Evolutionary conservation across 2,797 vertebrate genomes (phyloP).

Genomic region (Nannoperca obscura): DNA sequence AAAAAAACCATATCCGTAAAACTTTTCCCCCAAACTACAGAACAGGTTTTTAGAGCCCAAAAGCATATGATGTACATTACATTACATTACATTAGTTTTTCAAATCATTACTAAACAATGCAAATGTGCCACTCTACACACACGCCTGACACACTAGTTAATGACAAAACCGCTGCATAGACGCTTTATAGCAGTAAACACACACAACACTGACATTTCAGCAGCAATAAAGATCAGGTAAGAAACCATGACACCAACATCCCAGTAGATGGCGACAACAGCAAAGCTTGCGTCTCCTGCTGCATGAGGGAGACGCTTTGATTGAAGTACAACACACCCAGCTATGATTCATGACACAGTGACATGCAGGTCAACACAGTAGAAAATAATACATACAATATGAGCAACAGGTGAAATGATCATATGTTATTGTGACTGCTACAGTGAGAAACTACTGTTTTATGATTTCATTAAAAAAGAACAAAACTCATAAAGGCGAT

Average conservation of each 20-base stretch:
- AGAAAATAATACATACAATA: neutral
- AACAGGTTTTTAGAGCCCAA: no score
- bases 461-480: neutral
- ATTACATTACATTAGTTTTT: no score
- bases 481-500: neutral
- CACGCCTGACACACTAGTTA: no score
- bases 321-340: neutral
- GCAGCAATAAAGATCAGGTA: neutral
- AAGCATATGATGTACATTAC: no score
- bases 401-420: neutral
- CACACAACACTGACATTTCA: neutral
- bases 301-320: neutral
- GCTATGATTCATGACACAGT: conserved; percentile 22
- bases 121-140: no score
- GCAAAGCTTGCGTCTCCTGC: conserved; percentile 11
- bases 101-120: no score
- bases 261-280: conserved; percentile 71
- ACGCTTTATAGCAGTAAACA: neutral
- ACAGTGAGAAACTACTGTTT: neutral
- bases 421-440: neutral
- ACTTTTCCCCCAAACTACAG: no score
- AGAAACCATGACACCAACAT: neutral
- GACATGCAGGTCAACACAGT: neutral
- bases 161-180: neutral
- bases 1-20: no score